These are phyloP conservation scores for Allygus modestus DNA, from an alignment of 2,888 invertebrate species.

Conservation along the genomic window DNA sequence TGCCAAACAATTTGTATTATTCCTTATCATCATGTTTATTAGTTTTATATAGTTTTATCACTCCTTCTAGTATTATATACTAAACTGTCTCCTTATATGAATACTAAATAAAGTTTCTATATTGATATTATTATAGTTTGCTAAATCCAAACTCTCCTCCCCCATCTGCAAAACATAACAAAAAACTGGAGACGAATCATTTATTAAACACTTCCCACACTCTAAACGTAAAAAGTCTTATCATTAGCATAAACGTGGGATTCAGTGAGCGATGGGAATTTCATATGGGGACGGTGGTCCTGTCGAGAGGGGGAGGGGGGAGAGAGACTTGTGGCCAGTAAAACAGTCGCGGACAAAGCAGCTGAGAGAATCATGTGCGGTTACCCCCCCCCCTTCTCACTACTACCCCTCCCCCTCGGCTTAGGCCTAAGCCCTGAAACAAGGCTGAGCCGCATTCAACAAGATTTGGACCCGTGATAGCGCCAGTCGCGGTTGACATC, in stretches of 20 bases:
- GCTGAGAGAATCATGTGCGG: slow-evolving; percentile 3
- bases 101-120: no score
- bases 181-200: no score
- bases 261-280: neutral
- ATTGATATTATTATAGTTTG: no score
- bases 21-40: no score
- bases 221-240: neutral
- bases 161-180: neutral
- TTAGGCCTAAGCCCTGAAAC: slow-evolving; percentile 46
- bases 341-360: slow-evolving; percentile 16
- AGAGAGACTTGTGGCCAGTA: slow-evolving; percentile 29
- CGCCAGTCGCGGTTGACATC: slow-evolving; percentile 22
- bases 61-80: no score
- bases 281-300: neutral
- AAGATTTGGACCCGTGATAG: slow-evolving; percentile 26
- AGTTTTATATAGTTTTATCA: no score
- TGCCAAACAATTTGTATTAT: no score
- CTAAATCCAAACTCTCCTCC: neutral
- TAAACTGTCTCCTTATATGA: no score
- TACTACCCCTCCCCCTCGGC: neutral
- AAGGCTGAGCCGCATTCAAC: slow-evolving; percentile 38
- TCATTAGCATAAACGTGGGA: slow-evolving; percentile 35
- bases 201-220: slow-evolving; percentile 23
- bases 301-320: neutral
- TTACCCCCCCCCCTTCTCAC: neutral